phyloP scores from a whole-genome alignment of 2,888 invertebrate species.

The Nomada fucata region DNA sequence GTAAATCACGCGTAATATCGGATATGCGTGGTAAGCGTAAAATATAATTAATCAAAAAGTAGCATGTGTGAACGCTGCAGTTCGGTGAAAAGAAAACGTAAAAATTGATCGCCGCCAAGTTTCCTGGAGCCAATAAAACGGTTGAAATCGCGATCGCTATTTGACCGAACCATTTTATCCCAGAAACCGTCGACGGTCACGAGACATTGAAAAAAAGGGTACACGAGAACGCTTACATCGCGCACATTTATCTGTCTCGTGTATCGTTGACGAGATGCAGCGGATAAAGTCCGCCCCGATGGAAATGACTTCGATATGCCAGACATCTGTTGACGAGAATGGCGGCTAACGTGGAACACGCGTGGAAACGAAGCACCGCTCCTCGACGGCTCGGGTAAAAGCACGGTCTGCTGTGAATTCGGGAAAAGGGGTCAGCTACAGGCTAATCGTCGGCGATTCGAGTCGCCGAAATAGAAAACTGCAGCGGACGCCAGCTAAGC shows the following conservation, averaged over 20 bases:
- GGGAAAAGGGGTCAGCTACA: not conserved
- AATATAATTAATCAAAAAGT: not conserved
- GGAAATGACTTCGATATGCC: slow-evolving; percentile 42
- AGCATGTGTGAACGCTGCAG: not conserved
- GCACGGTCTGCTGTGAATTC: slow-evolving; percentile 10
- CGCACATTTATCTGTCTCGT: slow-evolving; percentile 41
- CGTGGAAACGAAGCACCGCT: slow-evolving; percentile 31
- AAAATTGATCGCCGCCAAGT: not conserved
- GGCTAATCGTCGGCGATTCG: slow-evolving; percentile 44
- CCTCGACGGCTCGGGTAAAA: slow-evolving; percentile 24
- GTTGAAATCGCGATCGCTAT: slow-evolving; percentile 13
- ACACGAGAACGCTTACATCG: not conserved
- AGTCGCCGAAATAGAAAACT: slow-evolving; percentile 55
- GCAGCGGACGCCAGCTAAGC: slow-evolving; percentile 16
- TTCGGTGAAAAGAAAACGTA: not conserved
- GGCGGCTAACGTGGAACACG: not conserved
- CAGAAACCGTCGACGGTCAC: not conserved
- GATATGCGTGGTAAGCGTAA: not conserved
- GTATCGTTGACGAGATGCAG: slow-evolving; percentile 46
- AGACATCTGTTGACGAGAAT: slow-evolving; percentile 38
- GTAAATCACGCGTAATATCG: not conserved
- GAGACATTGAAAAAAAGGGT: slow-evolving; percentile 29
- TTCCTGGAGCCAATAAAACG: not conserved
- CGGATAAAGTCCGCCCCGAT: slow-evolving; percentile 42
- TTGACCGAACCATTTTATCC: not conserved